Percentiles rank a stretch among this genome's conserved stretches.
phyloP scores from a whole-genome alignment of 1,140 invertebrate species.

The Rhizoglyphus robini region DNA sequence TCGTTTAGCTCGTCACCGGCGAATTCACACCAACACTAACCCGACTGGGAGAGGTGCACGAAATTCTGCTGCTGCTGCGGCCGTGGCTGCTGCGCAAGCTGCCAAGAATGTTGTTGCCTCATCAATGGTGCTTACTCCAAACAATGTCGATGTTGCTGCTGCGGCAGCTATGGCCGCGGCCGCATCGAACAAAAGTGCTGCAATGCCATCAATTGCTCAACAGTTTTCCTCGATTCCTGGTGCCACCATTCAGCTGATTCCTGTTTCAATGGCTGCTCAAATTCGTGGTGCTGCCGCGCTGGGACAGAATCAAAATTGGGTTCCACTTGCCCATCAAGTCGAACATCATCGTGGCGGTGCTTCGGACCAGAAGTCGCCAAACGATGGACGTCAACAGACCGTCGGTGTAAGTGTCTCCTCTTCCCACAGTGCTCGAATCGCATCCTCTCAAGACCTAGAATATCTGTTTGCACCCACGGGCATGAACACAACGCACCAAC shows the following conservation, averaged over 20 bases:
- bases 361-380: constrained; percentile 2
- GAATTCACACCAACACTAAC: constrained; percentile 21
- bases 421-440: no score
- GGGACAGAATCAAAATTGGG: not conserved
- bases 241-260: constrained; percentile 22
- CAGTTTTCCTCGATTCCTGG: not conserved
- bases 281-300: not conserved
- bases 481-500: no score
- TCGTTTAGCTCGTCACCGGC: constrained; percentile 21
- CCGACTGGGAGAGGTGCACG: not conserved
- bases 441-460: no score
- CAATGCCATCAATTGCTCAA: not conserved
- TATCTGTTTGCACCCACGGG: no score
- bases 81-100: not conserved
- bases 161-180: not conserved
- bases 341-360: not conserved
- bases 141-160: constrained; percentile 5
- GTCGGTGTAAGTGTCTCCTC: not conserved
- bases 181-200: not conserved
- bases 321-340: not conserved
- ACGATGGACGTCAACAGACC: not conserved
- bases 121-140: not conserved
- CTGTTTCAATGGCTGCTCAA: constrained; percentile 14
- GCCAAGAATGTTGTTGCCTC: not conserved
- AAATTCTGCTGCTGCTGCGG: not conserved